Conservation (phyloP, 2,797 vertebrate genomes). For the Telmatherina bonti region DNA sequence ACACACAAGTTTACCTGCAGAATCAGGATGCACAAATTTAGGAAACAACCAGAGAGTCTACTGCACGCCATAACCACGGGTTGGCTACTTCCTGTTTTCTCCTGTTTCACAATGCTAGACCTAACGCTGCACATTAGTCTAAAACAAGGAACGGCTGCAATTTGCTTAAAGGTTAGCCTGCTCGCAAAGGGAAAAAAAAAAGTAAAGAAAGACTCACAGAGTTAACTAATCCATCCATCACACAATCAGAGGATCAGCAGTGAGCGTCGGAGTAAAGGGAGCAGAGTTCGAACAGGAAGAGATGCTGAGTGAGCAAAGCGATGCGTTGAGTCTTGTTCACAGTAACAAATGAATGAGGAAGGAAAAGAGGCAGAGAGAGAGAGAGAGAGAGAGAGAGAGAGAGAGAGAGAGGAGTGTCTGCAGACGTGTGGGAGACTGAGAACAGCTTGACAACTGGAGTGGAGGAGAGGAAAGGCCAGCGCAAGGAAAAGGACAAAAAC, state of each 20-base stretch:
- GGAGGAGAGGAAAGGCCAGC: slow-evolving; percentile 13
- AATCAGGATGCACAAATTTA: slow-evolving; percentile 8
- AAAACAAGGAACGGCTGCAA: slow-evolving; percentile 2
- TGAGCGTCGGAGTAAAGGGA: slow-evolving; percentile 38
- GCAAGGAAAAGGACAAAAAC: neutral
- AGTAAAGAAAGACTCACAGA: slow-evolving; percentile 17
- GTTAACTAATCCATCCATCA: slow-evolving; percentile 32
- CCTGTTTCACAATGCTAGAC: slow-evolving; percentile 39
- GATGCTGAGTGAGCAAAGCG: slow-evolving; percentile 48
- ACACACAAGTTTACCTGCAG: slow-evolving; percentile 81
- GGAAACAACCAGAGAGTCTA: neutral
- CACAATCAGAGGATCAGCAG: slow-evolving; percentile 1
- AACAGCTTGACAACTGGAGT: slow-evolving; percentile 8
- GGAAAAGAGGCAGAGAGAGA: slow-evolving; percentile 54
- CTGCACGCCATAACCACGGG: neutral
- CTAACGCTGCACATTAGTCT: neutral
- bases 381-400: slow-evolving; percentile 15
- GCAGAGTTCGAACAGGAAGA: slow-evolving; percentile 65
- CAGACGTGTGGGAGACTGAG: neutral
- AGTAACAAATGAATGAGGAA: slow-evolving; percentile 70
- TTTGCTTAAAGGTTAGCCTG: neutral
- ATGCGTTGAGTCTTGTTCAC: slow-evolving; percentile 63
- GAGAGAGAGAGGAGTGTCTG: slow-evolving; percentile 6
- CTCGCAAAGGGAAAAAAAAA: neutral
- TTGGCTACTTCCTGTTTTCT: slow-evolving; percentile 60